Percentiles rank a stretch among this genome's conserved stretches.
These are phyloP conservation scores for Aspiorhynchus laticeps DNA, from an alignment of 2,113 vertebrate species.

Conservation along the genomic window DNA sequence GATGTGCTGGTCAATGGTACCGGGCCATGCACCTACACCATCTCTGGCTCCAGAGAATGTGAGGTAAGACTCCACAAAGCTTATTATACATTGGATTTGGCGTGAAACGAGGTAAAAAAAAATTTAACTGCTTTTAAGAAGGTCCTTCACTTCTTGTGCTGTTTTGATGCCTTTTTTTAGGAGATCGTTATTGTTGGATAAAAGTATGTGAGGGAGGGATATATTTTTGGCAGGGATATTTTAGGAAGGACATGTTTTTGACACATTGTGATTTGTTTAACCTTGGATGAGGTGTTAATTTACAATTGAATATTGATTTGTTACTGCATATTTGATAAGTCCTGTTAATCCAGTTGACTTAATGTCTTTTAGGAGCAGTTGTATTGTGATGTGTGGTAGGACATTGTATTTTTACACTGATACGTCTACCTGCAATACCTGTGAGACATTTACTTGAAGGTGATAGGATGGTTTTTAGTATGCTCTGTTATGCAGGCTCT, in stretches of 20 bases:
- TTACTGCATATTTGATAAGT: background rate
- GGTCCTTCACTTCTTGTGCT: background rate
- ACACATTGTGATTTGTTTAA: background rate
- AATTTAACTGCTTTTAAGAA: slow-evolving; percentile 27
- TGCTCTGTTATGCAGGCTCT: background rate
- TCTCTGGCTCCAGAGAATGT: slow-evolving; percentile 98
- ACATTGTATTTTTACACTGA: background rate
- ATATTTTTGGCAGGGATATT: slow-evolving; percentile 8
- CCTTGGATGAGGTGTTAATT: background rate
- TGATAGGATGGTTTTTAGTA: background rate
- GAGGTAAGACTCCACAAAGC: slow-evolving; percentile 86
- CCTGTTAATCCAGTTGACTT: background rate
- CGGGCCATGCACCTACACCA: slow-evolving; percentile 92
- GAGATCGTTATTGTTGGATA: slow-evolving; percentile 29
- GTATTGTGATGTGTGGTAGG: background rate
- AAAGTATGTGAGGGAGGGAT: slow-evolving; percentile 37
- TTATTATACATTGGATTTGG: slow-evolving; percentile 45
- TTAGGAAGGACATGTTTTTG: background rate
- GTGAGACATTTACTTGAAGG: background rate
- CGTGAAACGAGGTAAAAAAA: slow-evolving; percentile 4
- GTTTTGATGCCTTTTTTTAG: slow-evolving; percentile 16
- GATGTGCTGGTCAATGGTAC: slow-evolving; percentile 97
- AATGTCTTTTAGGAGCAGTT: background rate
- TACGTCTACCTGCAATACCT: background rate
- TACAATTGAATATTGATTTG: background rate